Conservation (phyloP, 1,140 invertebrate species). For the Gonatopus flavifemur region DNA sequence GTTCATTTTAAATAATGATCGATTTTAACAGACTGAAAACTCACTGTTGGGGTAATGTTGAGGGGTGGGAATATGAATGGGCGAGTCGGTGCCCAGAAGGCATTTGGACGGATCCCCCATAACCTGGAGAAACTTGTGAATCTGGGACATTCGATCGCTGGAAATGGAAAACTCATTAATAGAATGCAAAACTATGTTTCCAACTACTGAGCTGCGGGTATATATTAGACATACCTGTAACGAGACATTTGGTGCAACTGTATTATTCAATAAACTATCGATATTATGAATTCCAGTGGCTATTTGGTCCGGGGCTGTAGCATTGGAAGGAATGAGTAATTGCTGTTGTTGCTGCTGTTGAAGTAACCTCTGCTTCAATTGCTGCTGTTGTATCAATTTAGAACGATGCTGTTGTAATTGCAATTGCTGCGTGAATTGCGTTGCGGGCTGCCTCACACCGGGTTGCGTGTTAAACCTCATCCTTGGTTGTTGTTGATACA, state of each 20-base stretch:
- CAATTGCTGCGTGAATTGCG: constrained; percentile 47
- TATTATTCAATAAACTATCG: constrained; percentile 75
- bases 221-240: constrained; percentile 59
- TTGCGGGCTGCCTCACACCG: constrained; percentile 39
- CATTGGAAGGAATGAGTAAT: constrained; percentile 67
- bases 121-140: constrained; percentile 71
- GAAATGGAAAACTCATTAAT: constrained; percentile 5
- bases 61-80: constrained; percentile 54
- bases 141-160: constrained; percentile 72
- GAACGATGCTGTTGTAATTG: constrained; percentile 53
- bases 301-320: constrained; percentile 64
- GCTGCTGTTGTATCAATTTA: constrained; percentile 53
- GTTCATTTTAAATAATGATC: neutral
- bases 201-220: neutral
- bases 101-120: constrained; percentile 59
- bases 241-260: constrained; percentile 80
- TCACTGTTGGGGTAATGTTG: constrained; percentile 46
- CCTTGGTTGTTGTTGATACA: constrained; percentile 55
- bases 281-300: constrained; percentile 71
- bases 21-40: neutral
- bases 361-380: constrained; percentile 62
- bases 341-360: constrained; percentile 75
- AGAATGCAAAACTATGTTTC: neutral
- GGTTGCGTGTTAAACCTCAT: constrained; percentile 48
- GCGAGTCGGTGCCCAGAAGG: constrained; percentile 54